A percentile compares a stretch with the other conserved stretches of the same genome.
Conservation (phyloP, 2,113 vertebrate species). For the Dendrocopos noguchii region DNA sequence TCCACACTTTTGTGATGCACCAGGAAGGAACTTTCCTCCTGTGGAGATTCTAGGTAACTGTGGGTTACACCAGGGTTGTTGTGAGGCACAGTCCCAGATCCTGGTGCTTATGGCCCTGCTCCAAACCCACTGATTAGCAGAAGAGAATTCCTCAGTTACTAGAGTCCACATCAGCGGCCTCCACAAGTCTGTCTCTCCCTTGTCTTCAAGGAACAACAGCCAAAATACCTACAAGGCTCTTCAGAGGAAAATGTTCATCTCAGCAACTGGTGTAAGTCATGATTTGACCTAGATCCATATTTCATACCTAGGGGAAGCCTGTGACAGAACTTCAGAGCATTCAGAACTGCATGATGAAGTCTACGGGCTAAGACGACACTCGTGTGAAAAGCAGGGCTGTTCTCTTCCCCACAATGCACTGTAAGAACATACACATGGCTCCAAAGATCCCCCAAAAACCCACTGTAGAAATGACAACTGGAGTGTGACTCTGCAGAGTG, state of each 20-base stretch:
- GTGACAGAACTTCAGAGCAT: not conserved
- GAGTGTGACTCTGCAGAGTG: not conserved
- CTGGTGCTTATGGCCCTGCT: not conserved
- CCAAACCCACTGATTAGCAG: not conserved
- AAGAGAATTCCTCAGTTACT: not conserved
- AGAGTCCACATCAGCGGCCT: not conserved
- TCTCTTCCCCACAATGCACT: not conserved
- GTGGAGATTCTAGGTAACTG: not conserved
- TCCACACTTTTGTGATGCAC: not conserved
- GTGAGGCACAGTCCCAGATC: not conserved
- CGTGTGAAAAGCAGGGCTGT: not conserved
- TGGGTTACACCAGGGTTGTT: not conserved
- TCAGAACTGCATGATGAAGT: not conserved
- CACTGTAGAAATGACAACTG: not conserved
- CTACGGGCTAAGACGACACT: not conserved
- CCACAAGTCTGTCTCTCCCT: not conserved
- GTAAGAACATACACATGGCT: accelerated
- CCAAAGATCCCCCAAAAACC: not conserved
- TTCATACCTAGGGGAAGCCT: not conserved
- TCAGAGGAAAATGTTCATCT: not conserved
- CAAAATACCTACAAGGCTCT: not conserved
- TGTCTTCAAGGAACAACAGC: not conserved
- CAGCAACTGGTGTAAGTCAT: not conserved
- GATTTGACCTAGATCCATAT: not conserved
- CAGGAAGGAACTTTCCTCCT: not conserved